Conservation (phyloP, 2,888 invertebrate genomes). For the Kuschelorhynchus macadamiae region DNA sequence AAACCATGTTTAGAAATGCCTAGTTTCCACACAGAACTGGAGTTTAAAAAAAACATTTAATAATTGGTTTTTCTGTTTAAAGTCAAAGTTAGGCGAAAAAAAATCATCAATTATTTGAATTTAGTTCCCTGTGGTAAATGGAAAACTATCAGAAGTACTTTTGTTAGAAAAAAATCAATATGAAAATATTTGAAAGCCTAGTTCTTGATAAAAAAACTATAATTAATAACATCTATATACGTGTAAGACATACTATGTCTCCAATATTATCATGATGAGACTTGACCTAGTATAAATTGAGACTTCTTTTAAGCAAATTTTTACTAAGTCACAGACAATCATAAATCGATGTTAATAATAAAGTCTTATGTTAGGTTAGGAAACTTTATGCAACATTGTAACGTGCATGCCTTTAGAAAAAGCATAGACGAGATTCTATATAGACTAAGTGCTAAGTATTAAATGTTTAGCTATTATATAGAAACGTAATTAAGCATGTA, state of each 20-base stretch:
- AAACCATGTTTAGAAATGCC: too few species aligned
- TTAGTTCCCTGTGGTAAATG: too few species aligned
- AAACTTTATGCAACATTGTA: constrained; percentile 58
- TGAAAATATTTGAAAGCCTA: too few species aligned
- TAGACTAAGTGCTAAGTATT: constrained; percentile 10
- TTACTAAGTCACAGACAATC: constrained; percentile 68
- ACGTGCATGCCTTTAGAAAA: constrained; percentile 55
- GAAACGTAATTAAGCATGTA: constrained; percentile 17
- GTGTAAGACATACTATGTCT: neutral
- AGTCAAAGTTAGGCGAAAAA: too few species aligned
- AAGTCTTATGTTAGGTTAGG: constrained; percentile 67
- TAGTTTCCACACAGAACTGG: too few species aligned
- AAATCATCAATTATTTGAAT: too few species aligned
- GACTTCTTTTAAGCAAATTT: constrained; percentile 54
- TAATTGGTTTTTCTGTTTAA: too few species aligned
- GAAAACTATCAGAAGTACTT: too few species aligned
- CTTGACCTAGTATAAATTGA: constrained; percentile 65
- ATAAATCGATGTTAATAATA: constrained; percentile 60
- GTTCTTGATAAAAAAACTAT: too few species aligned
- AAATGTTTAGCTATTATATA: constrained; percentile 12
- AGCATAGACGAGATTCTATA: constrained; percentile 1
- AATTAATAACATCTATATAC: constrained; percentile 14
- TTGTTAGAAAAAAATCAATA: too few species aligned
- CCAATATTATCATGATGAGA: neutral
- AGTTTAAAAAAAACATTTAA: too few species aligned